These are phyloP conservation scores for Peromyscus aztecus DNA, from an alignment of 2,797 vertebrate species.

Conservation along the genomic window DNA sequence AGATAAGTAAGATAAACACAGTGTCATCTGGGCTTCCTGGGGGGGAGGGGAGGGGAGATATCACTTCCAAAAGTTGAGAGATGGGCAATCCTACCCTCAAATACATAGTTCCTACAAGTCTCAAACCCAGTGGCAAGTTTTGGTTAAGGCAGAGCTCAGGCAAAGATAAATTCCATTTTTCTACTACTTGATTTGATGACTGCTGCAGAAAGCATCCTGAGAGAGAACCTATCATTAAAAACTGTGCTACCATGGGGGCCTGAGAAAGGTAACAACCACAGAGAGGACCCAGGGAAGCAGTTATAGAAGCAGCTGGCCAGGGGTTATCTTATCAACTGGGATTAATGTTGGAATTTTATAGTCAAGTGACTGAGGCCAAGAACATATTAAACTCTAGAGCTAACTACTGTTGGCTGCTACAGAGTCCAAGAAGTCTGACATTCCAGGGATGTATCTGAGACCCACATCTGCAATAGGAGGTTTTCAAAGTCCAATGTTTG, in stretches of 20 bases:
- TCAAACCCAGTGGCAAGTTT: neutral
- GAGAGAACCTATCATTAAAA: neutral
- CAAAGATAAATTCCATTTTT: neutral
- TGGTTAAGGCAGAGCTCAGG: neutral
- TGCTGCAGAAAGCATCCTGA: neutral
- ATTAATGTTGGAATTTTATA: neutral
- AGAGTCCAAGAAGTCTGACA: neutral
- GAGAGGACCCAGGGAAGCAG: neutral
- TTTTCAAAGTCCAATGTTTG: neutral
- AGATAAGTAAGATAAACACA: neutral
- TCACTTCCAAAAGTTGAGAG: neutral
- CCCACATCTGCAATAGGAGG: neutral
- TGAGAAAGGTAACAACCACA: neutral
- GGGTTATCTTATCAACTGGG: neutral
- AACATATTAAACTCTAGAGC: neutral
- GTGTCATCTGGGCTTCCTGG: neutral
- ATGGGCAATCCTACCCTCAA: neutral
- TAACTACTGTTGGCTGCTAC: neutral
- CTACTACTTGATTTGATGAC: neutral
- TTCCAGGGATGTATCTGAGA: neutral
- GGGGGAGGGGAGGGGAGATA: neutral
- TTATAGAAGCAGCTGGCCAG: neutral
- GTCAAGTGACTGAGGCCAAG: neutral
- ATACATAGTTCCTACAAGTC: neutral
- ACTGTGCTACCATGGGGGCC: neutral